Percentiles rank a stretch among this genome's conserved stretches.
These are phyloP conservation scores for Tanytarsus gracilentus DNA, from an alignment of 2,888 invertebrate species.

Conservation along the genomic window DNA sequence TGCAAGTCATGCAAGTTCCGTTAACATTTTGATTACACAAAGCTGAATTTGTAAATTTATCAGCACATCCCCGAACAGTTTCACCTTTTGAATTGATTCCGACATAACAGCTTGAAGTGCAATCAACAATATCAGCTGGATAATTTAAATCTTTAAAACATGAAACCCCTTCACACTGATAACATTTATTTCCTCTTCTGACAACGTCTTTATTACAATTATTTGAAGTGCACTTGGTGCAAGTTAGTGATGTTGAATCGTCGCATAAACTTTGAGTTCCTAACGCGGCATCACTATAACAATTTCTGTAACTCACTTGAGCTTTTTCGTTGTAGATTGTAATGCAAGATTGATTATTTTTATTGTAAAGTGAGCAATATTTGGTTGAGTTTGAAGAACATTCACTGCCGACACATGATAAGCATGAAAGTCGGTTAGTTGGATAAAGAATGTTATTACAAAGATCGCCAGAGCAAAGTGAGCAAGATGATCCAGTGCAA, in stretches of 20 bases:
- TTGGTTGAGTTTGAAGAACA: no score
- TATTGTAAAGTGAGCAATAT: not conserved
- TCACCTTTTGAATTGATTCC: constrained; percentile 18
- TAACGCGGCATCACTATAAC: constrained; percentile 3
- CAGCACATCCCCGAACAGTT: constrained; percentile 10
- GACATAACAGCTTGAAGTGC: constrained; percentile 10
- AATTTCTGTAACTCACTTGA: constrained; percentile 5
- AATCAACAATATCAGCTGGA: constrained; percentile 16
- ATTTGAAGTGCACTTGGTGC: not conserved
- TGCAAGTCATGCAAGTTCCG: not conserved
- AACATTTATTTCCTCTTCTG: constrained; percentile 11
- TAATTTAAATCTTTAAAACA: not conserved
- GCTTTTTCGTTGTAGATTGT: not conserved
- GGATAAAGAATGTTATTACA: constrained; percentile 14
- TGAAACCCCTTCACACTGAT: not conserved
- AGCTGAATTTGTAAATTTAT: not conserved
- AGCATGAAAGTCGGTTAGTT: not conserved
- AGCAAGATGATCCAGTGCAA: not conserved
- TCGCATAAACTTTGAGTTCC: constrained; percentile 11
- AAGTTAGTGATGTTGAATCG: not conserved
- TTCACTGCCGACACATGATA: not conserved
- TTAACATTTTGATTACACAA: not conserved
- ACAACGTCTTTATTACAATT: not conserved
- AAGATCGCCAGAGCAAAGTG: not conserved
- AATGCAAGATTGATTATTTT: not conserved